Evolutionary conservation across 2,113 vertebrate genomes (phyloP).

Genomic region (Poeciliopsis retropinna): DNA sequence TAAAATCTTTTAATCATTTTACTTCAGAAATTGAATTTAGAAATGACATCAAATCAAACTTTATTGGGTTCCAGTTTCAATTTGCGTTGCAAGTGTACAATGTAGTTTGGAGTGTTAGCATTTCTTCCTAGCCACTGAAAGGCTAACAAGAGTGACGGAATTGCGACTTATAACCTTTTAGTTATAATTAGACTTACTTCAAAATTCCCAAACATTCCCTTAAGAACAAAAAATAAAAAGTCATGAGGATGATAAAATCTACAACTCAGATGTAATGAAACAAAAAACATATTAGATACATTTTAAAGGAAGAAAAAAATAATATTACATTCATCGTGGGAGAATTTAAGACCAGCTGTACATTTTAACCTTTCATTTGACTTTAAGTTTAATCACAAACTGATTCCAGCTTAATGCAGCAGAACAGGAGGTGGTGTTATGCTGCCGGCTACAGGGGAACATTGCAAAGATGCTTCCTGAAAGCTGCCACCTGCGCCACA

Average conservation of each 20-base stretch:
- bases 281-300: constrained; percentile 26
- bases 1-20: no score
- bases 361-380: constrained; percentile 20
- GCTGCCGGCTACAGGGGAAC: constrained; percentile 15
- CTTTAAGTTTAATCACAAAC: neutral
- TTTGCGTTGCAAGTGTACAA: no score
- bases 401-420: constrained; percentile 3
- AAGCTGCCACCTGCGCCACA: constrained; percentile 14
- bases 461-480: constrained; percentile 9
- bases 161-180: neutral
- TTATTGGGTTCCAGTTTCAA: neutral
- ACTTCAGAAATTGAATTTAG: neutral
- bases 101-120: no score
- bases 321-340: constrained; percentile 57
- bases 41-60: neutral
- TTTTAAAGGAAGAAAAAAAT: constrained; percentile 32
- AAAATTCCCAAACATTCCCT: neutral
- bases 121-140: neutral
- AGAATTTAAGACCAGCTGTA: constrained; percentile 51
- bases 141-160: neutral
- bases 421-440: neutral
- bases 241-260: constrained; percentile 13
- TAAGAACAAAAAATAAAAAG: constrained; percentile 1
- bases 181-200: neutral
- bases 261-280: constrained; percentile 17